phyloP scores from a whole-genome alignment of 2,888 invertebrate species.

The Trachelus tabidus region DNA sequence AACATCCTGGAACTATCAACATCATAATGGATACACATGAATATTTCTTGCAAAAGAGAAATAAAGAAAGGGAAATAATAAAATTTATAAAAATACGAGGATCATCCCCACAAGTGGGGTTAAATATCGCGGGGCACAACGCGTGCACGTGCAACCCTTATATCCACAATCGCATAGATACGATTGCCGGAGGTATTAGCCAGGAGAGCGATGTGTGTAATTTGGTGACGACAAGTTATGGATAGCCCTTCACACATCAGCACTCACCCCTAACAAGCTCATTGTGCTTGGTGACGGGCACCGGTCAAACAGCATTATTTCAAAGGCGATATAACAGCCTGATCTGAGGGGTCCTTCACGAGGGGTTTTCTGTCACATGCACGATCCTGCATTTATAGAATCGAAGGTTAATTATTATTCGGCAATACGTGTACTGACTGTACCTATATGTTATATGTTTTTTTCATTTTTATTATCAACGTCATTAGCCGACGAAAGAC shows the following conservation, averaged over 20 bases:
- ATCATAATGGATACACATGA: not conserved
- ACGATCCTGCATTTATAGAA: constrained; percentile 36
- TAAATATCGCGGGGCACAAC: not conserved
- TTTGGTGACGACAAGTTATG: constrained; percentile 58
- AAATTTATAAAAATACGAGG: not conserved
- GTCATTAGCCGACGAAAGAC: not conserved
- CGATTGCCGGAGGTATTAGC: not conserved
- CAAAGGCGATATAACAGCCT: constrained; percentile 46
- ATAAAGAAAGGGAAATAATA: not conserved
- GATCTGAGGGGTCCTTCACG: constrained; percentile 40
- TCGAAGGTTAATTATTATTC: constrained; percentile 37
- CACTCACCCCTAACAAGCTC: constrained; percentile 48
- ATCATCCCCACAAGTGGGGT: not conserved
- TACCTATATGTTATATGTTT: not conserved
- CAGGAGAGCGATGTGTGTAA: constrained; percentile 35
- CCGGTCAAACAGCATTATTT: constrained; percentile 57
- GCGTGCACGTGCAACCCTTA: not conserved
- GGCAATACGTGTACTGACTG: constrained; percentile 6
- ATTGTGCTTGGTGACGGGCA: constrained; percentile 53
- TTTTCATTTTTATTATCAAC: not conserved
- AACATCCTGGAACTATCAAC: not conserved
- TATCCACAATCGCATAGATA: not conserved
- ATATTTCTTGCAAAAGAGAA: not conserved
- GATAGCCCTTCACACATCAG: constrained; percentile 52
- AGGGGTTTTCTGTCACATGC: constrained; percentile 59